phyloP scores from a whole-genome alignment of 92 coral and sea anemone species.

The Umimayanthus kanabou region DNA sequence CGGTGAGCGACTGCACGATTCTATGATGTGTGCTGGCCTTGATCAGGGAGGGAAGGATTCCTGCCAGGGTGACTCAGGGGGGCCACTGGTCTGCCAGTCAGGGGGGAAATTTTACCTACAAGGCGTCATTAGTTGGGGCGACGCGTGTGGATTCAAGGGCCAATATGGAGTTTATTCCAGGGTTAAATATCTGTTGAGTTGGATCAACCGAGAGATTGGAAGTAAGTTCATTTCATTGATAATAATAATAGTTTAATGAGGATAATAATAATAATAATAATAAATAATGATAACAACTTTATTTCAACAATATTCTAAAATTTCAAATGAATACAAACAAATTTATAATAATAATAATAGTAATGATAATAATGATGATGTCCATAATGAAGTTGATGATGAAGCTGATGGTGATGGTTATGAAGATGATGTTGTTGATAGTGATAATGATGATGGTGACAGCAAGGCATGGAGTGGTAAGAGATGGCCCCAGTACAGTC shows the following conservation, averaged over 20 bases:
- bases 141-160: slow-evolving; percentile 19
- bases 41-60: slow-evolving; percentile 48
- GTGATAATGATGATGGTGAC: too few species aligned
- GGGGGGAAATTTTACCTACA: slow-evolving; percentile 23
- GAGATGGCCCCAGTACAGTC: too few species aligned
- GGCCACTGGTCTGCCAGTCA: slow-evolving; percentile 22
- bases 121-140: slow-evolving; percentile 31
- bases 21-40: slow-evolving; percentile 55
- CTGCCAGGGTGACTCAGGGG: slow-evolving; percentile 30
- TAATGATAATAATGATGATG: too few species aligned
- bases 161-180: slow-evolving; percentile 20
- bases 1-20: background rate
- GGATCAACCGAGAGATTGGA: slow-evolving; percentile 28
- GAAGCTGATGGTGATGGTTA: too few species aligned
- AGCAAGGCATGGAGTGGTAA: too few species aligned
- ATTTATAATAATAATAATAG: too few species aligned
- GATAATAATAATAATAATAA: background rate
- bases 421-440: too few species aligned
- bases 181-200: slow-evolving; percentile 14
- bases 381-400: too few species aligned
- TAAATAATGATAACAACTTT: too few species aligned
- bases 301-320: too few species aligned
- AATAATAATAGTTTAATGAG: background rate
- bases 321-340: too few species aligned
- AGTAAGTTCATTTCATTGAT: background rate